Base-by-base conservation (phyloP, 2,113 vertebrate species). In the Dipodomys ordii region DNA sequence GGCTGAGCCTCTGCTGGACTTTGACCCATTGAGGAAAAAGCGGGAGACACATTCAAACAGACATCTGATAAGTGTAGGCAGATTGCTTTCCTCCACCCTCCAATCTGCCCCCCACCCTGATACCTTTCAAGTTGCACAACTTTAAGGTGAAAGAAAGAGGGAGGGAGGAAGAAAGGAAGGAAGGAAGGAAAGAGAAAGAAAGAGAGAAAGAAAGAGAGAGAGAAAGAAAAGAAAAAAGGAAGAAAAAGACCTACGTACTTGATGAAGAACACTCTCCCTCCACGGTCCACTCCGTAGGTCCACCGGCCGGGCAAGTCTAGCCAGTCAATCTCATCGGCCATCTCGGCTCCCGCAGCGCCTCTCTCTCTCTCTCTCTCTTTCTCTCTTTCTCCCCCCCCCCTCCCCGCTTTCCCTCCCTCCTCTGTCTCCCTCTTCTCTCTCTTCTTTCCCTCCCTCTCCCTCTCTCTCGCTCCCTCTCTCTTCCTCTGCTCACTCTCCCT, bases 181-280 rank as follows among this genome's bases (percentile, higher is more conserved):
- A 28, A 25, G 11, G 27, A 22, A 2, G 35, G 19, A 32, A 44
- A 18, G 53, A 20, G 74, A 6, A 71, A 62, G 15, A 12, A n/a
- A 20, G n/a, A 16, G 6, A 53, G 46, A 32, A 25, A 11, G 27
- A 16, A 2, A 49, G 19, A 39, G 49, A 25, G n/a, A 49, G 25
- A n/a, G 28, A 6, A 2, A 35, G 39, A 25, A 22, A 15, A 6
- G 19, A 7, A 57, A 15, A 11, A 6, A 13, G 57, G 35, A 6
- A 27, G 15, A 35, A 0, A 23, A 73, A 35, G 49, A 22, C 16
- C 46, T 30, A 97, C 97, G 1, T 98, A 98, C 98, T 98, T 85
- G 98, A 98, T 96, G 97, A 98, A 98, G 97, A 98, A 98, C 97
- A 98, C 25, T 4, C 98, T 89, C 1, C 98, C 98, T 2, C 98